Evolutionary conservation across 2,888 invertebrate genomes (phyloP).

Genomic region (Halictus ligatus): DNA sequence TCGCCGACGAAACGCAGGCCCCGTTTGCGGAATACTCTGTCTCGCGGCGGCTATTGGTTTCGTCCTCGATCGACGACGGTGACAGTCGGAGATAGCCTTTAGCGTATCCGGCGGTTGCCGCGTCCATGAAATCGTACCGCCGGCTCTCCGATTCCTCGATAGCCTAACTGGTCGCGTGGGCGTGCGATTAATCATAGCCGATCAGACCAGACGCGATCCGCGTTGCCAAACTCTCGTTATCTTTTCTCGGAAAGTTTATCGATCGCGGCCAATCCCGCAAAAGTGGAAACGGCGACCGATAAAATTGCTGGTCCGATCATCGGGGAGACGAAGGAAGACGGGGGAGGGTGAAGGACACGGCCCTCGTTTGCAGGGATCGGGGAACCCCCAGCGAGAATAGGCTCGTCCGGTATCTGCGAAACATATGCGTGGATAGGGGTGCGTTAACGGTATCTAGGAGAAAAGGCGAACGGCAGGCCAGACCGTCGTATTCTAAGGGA

Average conservation of each 20-base stretch:
- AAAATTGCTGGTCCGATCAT: background rate
- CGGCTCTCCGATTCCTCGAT: background rate
- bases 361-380: slow-evolving; percentile 13
- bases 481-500: slow-evolving; percentile 58
- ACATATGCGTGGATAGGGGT: slow-evolving; percentile 81
- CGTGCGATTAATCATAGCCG: background rate
- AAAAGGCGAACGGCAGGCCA: slow-evolving; percentile 35
- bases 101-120: background rate
- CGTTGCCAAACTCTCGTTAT: background rate
- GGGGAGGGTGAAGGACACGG: background rate
- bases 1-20: too few relatives aligned
- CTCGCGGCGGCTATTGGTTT: too few relatives aligned
- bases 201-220: background rate
- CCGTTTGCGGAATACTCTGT: too few relatives aligned
- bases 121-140: background rate
- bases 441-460: slow-evolving; percentile 68
- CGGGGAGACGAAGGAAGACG: background rate
- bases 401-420: slow-evolving; percentile 76
- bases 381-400: slow-evolving; percentile 37
- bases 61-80: too few relatives aligned
- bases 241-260: background rate
- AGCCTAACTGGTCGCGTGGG: background rate
- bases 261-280: background rate
- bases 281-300: background rate
- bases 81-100: too few relatives aligned